Evolutionary conservation across 2,888 invertebrate genomes (phyloP), one percentile per base, ranked within the genome.

Genomic region (Drosophila suboccidentalis): DNA sequence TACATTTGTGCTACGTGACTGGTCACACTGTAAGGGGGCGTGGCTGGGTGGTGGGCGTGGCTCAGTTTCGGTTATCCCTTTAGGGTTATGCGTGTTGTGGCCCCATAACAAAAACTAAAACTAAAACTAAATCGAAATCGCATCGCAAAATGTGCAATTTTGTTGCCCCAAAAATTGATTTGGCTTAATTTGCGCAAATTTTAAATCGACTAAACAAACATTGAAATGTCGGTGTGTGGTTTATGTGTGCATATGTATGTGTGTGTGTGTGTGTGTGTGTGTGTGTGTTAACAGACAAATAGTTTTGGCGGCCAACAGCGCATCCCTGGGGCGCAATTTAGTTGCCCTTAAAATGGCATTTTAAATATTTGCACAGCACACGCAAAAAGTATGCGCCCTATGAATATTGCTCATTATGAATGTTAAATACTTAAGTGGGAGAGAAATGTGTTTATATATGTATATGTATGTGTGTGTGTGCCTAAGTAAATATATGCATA

Each of bases 1-100:
- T 89, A 81, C 87, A 85, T 85, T 85, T 84, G 84, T 75, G 84
- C 78, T 89, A 85, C 84, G 84, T 85, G 84, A 89, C 89, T 87
- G 84, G 78, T 84, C 84, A 80, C 75, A 78, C 73, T 78, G 68
- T 61, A 5, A 26, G 26, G 26, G 49, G 59, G 29, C 29, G 8
- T 8, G 26, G 6, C 0, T 29, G 29, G 29, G 29, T 0, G 0
- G 26, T 6, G 29, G 29, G 29, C 29, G 29, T 29, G 29, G 47
- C 67, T 54, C 65, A 69, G 70, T 71, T 64, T 47, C 29, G 8
- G 59, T 53, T 50, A 50, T 34, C 67, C 50, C 66, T 66, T 61
- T 53, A 55, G 76, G 73, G 67, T 59, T 53, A 66, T 73, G 73
- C 71, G 65, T 58, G 82, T 49, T 59, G 55, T 68, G 46, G 43